These are phyloP conservation scores for Oxytorus armatus DNA, from an alignment of 2,888 invertebrate genomes.

Conservation along the genomic window DNA sequence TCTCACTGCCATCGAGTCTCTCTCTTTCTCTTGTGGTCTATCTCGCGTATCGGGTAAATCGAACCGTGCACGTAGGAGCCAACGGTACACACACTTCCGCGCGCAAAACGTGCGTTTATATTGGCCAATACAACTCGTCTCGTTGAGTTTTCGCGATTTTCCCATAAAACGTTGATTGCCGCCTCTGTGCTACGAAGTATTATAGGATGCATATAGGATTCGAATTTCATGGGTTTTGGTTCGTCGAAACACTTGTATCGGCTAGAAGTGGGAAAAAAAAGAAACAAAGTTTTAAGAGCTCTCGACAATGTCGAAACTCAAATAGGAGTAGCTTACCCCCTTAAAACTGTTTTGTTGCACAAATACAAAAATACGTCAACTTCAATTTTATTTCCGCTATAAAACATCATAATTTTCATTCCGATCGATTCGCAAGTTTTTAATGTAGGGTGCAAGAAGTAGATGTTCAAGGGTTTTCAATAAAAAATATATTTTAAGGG, in stretches of 20 bases:
- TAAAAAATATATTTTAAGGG: too few relatives aligned
- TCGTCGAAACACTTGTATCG: background rate
- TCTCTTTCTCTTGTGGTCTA: constrained; percentile 70
- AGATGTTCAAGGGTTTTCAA: too few relatives aligned
- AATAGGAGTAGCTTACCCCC: too few relatives aligned
- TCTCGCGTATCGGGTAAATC: constrained; percentile 70
- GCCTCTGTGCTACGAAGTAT: background rate
- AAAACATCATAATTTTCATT: too few relatives aligned
- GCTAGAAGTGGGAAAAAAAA: background rate
- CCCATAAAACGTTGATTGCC: constrained; percentile 31
- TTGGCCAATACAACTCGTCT: constrained; percentile 33
- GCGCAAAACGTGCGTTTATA: constrained; percentile 5
- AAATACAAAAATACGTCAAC: too few relatives aligned
- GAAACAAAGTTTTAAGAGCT: background rate
- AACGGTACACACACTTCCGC: constrained; percentile 35
- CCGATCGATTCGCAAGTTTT: too few relatives aligned
- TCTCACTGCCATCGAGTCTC: constrained; percentile 53
- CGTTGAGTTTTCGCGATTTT: constrained; percentile 44
- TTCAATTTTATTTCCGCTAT: too few relatives aligned
- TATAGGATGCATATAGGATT: constrained; percentile 12
- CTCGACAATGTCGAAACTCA: too few relatives aligned
- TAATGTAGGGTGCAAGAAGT: too few relatives aligned
- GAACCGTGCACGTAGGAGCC: constrained; percentile 71
- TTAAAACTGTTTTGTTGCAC: too few relatives aligned
- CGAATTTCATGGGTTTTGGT: constrained; percentile 34